Percentiles rank a stretch among this genome's conserved stretches.
Conservation (phyloP, 2,888 invertebrate genomes). For the Lasius platythorax region DNA sequence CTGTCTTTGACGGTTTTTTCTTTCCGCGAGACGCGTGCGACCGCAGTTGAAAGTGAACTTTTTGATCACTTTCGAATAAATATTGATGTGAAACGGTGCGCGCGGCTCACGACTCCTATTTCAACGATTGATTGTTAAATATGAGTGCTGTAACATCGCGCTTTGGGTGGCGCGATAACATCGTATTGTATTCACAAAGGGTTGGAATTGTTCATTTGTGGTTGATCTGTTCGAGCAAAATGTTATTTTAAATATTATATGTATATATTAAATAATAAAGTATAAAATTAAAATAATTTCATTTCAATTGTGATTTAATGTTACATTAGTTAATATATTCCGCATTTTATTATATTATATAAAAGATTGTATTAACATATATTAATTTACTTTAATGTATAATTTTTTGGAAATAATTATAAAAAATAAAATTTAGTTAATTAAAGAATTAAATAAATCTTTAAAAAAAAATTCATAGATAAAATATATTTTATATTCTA, state of each 20-base stretch:
- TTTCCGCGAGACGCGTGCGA: background rate
- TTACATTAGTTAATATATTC: background rate
- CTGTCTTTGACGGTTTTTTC: background rate
- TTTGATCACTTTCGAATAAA: constrained; percentile 19
- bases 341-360: too few species aligned
- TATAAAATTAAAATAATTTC: background rate
- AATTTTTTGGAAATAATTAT: background rate
- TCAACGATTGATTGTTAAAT: background rate
- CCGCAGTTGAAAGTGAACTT: constrained; percentile 24
- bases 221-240: background rate
- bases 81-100: constrained; percentile 8
- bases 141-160: background rate
- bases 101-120: background rate
- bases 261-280: background rate
- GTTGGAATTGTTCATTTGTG: constrained; percentile 18
- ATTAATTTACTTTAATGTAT: background rate
- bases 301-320: background rate
- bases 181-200: background rate
- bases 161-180: background rate
- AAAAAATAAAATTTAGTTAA: background rate
- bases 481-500: background rate
- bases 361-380: background rate
- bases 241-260: background rate
- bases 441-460: background rate
- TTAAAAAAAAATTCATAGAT: background rate